phyloP scores from a whole-genome alignment of 2,888 invertebrate genomes.

The Embidobia sp. region DNA sequence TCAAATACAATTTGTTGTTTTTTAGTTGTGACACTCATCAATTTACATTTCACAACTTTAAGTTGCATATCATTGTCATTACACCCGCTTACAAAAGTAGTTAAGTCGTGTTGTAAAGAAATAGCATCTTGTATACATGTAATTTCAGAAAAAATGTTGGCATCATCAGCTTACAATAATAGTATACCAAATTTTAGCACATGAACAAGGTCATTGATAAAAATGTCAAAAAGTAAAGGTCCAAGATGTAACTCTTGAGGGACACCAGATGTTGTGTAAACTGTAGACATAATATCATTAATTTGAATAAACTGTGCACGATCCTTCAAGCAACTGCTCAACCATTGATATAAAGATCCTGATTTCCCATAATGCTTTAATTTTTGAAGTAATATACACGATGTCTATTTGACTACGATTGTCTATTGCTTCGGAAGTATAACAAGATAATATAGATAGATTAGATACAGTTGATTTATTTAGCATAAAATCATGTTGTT shows the following conservation, averaged over 20 bases:
- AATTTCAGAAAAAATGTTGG: background rate
- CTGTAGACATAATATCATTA: background rate
- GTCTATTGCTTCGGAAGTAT: background rate
- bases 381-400: background rate
- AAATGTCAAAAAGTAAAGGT: background rate
- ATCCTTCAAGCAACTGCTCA: background rate
- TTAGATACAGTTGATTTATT: background rate
- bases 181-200: background rate
- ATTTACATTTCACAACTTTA: background rate
- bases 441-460: background rate
- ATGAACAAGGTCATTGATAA: background rate
- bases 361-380: background rate
- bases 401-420: background rate
- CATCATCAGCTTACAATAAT: background rate
- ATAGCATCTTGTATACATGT: background rate
- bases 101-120: background rate
- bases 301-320: background rate
- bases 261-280: background rate
- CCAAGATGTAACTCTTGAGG: too few relatives aligned
- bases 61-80: background rate
- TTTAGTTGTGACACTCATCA: background rate
- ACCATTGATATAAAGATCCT: background rate
- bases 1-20: background rate
- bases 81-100: background rate
- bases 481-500: background rate